A percentile compares a stretch with the other conserved stretches of the same genome.
phyloP scores from a whole-genome alignment of 2,113 vertebrate species.

The Ranitomeya variabilis region DNA sequence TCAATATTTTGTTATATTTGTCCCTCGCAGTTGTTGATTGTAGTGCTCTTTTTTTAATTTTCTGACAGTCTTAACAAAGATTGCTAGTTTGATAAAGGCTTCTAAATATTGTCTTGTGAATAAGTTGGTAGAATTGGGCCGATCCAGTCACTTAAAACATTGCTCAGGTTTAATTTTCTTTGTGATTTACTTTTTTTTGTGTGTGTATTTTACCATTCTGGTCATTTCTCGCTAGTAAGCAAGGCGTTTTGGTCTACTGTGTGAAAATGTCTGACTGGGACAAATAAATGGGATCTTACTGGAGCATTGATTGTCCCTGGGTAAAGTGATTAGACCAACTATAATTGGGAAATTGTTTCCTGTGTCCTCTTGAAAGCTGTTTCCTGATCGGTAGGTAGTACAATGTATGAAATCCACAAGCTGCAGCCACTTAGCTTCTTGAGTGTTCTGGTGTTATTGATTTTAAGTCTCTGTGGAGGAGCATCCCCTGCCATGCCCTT shows the following conservation, averaged over 20 bases:
- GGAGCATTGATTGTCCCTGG: slow-evolving; percentile 49
- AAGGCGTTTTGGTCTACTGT: slow-evolving; percentile 46
- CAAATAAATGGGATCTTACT: slow-evolving; percentile 40
- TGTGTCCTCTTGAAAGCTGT: slow-evolving; percentile 49
- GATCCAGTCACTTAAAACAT: not conserved
- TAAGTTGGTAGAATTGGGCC: not conserved
- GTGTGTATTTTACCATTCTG: not conserved
- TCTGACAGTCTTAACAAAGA: no score
- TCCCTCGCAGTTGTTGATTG: no score
- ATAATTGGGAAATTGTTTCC: slow-evolving; percentile 50
- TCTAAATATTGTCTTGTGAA: not conserved
- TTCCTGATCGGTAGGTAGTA: slow-evolving; percentile 16
- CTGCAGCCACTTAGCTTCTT: slow-evolving; percentile 39
- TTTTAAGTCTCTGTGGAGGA: slow-evolving; percentile 10
- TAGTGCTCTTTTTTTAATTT: no score
- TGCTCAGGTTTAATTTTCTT: not conserved
- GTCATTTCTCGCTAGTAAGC: slow-evolving; percentile 21
- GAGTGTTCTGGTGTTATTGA: slow-evolving; percentile 40
- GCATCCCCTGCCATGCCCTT: slow-evolving; percentile 35
- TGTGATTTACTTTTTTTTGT: no score
- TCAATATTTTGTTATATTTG: no score
- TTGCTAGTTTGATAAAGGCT: no score
- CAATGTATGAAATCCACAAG: slow-evolving; percentile 27
- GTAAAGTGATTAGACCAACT: slow-evolving; percentile 47
- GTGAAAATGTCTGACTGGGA: slow-evolving; percentile 33